Percentiles rank a stretch among this genome's conserved stretches.
Conservation (phyloP, 2,888 invertebrate species). For the Cheilosia scutellata region DNA sequence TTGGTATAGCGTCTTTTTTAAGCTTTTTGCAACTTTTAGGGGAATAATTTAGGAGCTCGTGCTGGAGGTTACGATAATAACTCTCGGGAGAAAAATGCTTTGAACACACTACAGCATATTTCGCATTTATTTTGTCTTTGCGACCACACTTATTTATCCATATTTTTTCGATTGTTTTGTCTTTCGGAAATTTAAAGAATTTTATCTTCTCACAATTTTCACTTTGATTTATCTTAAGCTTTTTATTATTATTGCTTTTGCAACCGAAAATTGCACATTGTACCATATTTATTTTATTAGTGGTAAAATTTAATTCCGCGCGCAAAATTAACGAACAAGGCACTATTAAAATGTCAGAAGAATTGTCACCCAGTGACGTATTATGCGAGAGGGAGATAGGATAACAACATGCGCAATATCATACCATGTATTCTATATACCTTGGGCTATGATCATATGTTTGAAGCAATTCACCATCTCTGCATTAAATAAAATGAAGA, state of each 20-base stretch:
- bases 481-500: too few species aligned
- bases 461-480: too few species aligned
- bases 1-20: not conserved
- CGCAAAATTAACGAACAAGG: too few species aligned
- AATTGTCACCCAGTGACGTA: too few species aligned
- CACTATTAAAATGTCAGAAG: too few species aligned
- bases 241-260: not conserved
- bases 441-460: too few species aligned
- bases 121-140: not conserved
- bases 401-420: too few species aligned
- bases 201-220: not conserved
- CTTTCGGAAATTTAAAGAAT: conserved; percentile 1
- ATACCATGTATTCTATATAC: too few species aligned
- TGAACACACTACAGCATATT: not conserved
- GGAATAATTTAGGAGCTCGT: not conserved
- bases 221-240: not conserved
- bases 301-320: too few species aligned
- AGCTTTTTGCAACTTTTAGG: too few species aligned
- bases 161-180: not conserved
- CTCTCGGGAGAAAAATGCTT: not conserved
- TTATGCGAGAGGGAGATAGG: too few species aligned
- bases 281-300: too few species aligned
- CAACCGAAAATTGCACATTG: not conserved
- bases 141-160: not conserved
- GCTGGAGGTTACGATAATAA: not conserved